Conservation (phyloP, 2,113 vertebrate genomes). For the Lophochroa leadbeateri region DNA sequence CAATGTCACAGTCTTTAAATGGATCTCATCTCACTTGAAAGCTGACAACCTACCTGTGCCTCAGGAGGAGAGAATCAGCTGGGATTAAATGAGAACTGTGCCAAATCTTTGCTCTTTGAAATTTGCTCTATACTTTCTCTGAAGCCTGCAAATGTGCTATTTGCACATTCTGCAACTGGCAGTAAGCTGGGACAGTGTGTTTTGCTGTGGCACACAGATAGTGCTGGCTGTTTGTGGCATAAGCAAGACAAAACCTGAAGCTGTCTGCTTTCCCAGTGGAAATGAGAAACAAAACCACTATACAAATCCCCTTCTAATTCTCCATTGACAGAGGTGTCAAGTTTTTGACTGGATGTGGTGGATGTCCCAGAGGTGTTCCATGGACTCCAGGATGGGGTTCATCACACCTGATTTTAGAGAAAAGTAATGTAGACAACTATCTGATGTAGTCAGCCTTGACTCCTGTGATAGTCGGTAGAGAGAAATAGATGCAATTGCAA, state of each 20-base stretch:
- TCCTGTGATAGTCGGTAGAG: neutral
- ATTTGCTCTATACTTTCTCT: neutral
- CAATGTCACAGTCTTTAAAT: slow-evolving; percentile 49
- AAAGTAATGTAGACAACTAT: neutral
- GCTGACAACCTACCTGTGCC: slow-evolving; percentile 30
- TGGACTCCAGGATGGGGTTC: neutral
- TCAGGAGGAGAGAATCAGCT: neutral
- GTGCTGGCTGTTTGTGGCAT: neutral
- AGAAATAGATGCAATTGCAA: neutral
- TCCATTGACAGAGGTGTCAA: neutral
- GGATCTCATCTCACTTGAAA: slow-evolving; percentile 31
- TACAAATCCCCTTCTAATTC: neutral
- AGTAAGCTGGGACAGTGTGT: neutral
- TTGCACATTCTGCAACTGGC: neutral
- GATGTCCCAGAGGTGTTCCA: neutral
- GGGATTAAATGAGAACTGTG: neutral
- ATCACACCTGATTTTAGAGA: neutral
- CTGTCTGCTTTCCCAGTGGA: neutral
- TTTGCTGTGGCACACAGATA: neutral
- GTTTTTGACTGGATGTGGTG: neutral
- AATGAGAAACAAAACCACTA: neutral
- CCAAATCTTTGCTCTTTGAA: neutral
- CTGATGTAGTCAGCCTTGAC: neutral
- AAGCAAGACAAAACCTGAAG: neutral
- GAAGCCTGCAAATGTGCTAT: neutral